Base-by-base conservation (phyloP, 1,140 invertebrate genomes). In the Zaprionus kolodkinae region DNA sequence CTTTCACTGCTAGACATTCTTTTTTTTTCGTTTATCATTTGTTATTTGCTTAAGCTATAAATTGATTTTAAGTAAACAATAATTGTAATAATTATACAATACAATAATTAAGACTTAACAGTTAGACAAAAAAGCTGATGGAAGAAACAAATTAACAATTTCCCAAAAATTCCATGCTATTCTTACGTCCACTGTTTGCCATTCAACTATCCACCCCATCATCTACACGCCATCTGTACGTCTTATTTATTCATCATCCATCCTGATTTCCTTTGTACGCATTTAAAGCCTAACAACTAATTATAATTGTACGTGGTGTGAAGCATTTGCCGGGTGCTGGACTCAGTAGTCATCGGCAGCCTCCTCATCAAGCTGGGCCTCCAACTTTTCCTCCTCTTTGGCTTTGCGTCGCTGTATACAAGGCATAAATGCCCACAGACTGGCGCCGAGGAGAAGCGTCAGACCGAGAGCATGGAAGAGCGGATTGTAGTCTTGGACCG, bases 361-460 rank as follows among this genome's bases (percentile, higher is more conserved):
- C 45, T 82, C 86, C 65, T 90, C 82, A 12, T 90, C 79, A 11
- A 82, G 62, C 71, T 90, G 69, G 35, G 66, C 66, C 25, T 85
- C 77, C 55, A 74, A 33, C 57, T 83, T 60, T 11, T 73, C 59
- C 64, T 89, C 78, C 27, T 82, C 76, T 78, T 82, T 82, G 48
- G 79, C 76, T 73, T 86, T 92, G 52, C 85, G 77, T 74, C 79
- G 81, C 50, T 90, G 75, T 60, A 97, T 95, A 59, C 95, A 94
- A 17, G 96, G 96, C 70, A 96, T 95, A 36, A 96, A 94, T 1
- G 94, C 93, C 96, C 96, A 97, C 5, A 97, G 93, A 2, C 94
- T 92, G 0, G 96, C 94, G 1, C 96, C 97, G n/a, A 94, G 92
- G 3, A 97, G 92, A n/a, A 97, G 91, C 27, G 96, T 94, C 25